Percentiles rank a stretch among this genome's conserved stretches.
Conservation (phyloP, 1,140 invertebrate species). For the Scylla paramamosain region DNA sequence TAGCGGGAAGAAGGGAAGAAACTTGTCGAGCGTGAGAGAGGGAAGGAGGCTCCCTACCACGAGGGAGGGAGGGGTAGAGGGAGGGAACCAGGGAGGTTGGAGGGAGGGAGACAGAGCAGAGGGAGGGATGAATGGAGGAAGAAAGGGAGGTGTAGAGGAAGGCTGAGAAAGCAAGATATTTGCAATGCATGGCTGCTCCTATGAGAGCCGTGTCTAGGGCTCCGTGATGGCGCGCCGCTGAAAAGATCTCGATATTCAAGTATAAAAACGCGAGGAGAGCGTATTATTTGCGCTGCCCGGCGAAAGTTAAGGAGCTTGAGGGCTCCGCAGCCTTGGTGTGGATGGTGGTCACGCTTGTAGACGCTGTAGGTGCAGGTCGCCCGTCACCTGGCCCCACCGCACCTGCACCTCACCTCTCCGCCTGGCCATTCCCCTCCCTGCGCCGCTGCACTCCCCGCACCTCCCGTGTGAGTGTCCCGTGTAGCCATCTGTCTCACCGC, state of each 20-base stretch:
- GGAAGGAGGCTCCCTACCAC: neutral
- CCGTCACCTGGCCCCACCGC: neutral
- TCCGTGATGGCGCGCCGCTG: neutral
- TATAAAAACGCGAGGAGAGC: neutral
- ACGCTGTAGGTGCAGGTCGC: neutral
- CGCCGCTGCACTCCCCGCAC: neutral
- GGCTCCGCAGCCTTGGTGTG: neutral
- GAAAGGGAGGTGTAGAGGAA: neutral
- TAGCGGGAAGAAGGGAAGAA: neutral
- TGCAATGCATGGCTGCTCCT: neutral
- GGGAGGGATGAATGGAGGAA: neutral
- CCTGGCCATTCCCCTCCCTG: neutral
- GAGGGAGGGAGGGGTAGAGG: neutral
- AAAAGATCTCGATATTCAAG: constrained; percentile 13
- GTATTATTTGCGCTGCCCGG: constrained; percentile 1
- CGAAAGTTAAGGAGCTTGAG: neutral
- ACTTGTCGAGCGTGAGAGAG: neutral
- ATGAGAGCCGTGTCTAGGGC: neutral
- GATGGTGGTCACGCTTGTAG: neutral
- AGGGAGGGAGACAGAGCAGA: neutral
- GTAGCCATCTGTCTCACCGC: neutral
- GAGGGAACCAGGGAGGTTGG: neutral
- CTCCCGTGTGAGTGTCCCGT: neutral
- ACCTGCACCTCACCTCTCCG: neutral
- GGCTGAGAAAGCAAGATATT: constrained; percentile 5